Conservation (phyloP, 2,797 vertebrate genomes). For the Ctenosaura bakeri region DNA sequence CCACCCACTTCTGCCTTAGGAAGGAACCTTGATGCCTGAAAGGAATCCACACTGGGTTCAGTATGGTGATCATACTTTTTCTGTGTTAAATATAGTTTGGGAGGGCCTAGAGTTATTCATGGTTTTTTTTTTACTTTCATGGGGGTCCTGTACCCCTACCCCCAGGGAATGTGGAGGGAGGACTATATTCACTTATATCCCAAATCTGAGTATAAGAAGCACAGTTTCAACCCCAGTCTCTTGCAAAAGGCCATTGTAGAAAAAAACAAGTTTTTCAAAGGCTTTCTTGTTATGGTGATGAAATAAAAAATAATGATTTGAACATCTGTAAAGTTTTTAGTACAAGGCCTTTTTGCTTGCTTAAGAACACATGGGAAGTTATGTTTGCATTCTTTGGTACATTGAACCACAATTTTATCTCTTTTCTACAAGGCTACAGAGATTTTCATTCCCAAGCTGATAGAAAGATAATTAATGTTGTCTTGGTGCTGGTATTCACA, state of each 20-base stretch:
- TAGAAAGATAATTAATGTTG: slow-evolving; percentile 2
- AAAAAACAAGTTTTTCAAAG: not conserved
- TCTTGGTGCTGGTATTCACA: slow-evolving; percentile 11
- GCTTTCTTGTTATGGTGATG: not conserved
- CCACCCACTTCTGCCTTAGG: no score
- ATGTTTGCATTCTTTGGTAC: not conserved
- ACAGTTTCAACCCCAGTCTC: not conserved
- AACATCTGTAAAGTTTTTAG: not conserved
- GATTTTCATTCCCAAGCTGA: slow-evolving; percentile 1
- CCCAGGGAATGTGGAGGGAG: no score
- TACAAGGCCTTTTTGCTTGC: not conserved
- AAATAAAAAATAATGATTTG: not conserved
- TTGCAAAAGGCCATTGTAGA: not conserved
- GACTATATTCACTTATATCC: no score
- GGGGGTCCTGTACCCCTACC: no score
- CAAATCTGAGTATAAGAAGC: no score
- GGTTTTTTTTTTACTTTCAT: no score
- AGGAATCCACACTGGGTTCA: no score
- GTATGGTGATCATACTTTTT: no score
- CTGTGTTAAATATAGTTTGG: no score
- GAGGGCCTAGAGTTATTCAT: no score
- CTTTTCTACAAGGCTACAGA: not conserved
- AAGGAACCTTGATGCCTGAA: no score
- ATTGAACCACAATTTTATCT: not conserved
- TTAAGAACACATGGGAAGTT: not conserved